Base-by-base conservation (phyloP, 2,888 invertebrate genomes). In the Drosophila mimica region DNA sequence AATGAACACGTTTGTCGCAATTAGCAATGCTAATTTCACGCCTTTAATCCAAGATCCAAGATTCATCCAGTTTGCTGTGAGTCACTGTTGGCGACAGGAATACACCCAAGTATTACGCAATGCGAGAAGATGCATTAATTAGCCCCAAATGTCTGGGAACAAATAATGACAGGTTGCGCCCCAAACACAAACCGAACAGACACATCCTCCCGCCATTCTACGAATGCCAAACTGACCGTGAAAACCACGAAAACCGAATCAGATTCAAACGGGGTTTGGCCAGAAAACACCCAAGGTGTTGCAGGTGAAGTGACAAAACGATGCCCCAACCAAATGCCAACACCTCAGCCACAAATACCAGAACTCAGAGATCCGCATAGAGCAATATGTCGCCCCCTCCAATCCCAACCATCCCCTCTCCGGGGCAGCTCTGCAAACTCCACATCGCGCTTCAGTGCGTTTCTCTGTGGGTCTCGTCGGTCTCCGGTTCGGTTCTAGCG, bases 271-370 rank as follows among this genome's bases (percentile, higher is more conserved):
- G 54, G 63, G 62, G 57, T 25, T 56, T 56, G 74, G 53, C 52
- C 62, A 70, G 67, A 57, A 54, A 54, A 30, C 69, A 58, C 56
- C 71, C 72, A 89, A 85, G 82, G 82, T 71, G 84, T 81, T 78
- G 77, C 89, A 88, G 89, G 74, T 83, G 68, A 80, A 88, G 91
- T 87, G 87, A 91, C 89, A 91, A 90, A 87, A 84, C 71, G 79
- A 59, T 72, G 72, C 62, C 73, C 49, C 40, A 34, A 48, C 34
- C 46, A 62, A 76, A 66, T 76, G 79, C 76, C 84, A 85, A 83
- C 87, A 81, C 90, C 79, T 51, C 63, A n/a, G 46, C 58, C 51
- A 54, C 64, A 28, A 57, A 65, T 64, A 57, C 34, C 79, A 38
- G 30, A 46, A 31, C 20, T 43, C 48, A 9, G 46, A 13, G 33